These are phyloP conservation scores for Tarsius wallacei DNA, from an alignment of 2,797 vertebrate species.

Conservation along the genomic window DNA sequence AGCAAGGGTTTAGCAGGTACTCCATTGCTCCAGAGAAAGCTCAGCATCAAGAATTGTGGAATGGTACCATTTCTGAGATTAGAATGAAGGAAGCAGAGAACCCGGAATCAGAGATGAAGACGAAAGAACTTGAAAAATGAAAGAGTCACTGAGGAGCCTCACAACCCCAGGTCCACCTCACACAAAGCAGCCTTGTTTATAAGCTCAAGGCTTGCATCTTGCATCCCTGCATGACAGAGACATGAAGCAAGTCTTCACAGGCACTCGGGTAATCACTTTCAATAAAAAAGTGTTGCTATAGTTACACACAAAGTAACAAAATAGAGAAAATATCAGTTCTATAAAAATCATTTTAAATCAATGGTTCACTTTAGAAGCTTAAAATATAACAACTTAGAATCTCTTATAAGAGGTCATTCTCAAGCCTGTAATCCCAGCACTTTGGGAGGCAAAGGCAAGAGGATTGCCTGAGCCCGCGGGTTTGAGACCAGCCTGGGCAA, in stretches of 20 bases:
- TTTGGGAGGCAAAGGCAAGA: too few relatives aligned
- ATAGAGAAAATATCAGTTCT: neutral
- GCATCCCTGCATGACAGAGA: neutral
- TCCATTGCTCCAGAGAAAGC: neutral
- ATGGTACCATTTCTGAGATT: neutral
- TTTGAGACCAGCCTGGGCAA: too few relatives aligned
- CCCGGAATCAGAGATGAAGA: neutral
- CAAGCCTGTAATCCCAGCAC: too few relatives aligned
- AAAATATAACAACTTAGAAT: neutral
- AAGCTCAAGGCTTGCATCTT: neutral
- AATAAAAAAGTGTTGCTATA: neutral
- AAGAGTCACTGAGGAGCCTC: neutral
- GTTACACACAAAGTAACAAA: neutral
- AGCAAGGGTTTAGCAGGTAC: neutral
- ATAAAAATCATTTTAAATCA: slow-evolving; percentile 13
- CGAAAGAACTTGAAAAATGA: neutral
- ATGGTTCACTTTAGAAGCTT: neutral
- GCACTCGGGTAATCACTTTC: neutral
- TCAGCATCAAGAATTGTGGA: neutral
- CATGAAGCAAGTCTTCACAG: neutral
- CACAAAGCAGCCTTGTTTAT: neutral
- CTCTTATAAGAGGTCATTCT: neutral
- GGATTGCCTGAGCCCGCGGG: too few relatives aligned
- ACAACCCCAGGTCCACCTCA: too few relatives aligned
- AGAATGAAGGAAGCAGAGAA: neutral